phyloP scores from a whole-genome alignment of 2,797 vertebrate genomes.

The Malacoraja senta region DNA sequence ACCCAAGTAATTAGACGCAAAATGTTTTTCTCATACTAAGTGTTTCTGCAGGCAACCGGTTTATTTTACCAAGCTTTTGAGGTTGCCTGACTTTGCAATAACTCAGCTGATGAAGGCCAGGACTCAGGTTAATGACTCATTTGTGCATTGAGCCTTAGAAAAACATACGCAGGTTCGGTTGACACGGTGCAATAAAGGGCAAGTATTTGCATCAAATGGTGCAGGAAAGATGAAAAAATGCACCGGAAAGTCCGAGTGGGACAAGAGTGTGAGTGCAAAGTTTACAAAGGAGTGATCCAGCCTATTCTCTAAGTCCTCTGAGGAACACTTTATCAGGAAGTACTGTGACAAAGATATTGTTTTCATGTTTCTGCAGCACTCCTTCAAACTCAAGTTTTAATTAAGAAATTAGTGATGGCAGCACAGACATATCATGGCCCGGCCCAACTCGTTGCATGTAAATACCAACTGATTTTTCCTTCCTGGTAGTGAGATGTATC shows the following conservation, averaged over 20 bases:
- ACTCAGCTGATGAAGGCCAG: constrained; percentile 37
- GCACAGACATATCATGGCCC: constrained; percentile 41
- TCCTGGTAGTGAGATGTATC: constrained; percentile 45
- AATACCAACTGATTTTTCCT: constrained; percentile 48
- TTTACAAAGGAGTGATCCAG: background rate
- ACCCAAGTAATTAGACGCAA: constrained; percentile 13
- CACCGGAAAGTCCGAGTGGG: background rate
- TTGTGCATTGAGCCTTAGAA: constrained; percentile 33
- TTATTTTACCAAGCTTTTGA: constrained; percentile 47
- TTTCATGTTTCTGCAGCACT: constrained; percentile 43
- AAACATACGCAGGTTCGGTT: constrained; percentile 33
- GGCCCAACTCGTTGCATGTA: constrained; percentile 47
- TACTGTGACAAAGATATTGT: constrained; percentile 45
- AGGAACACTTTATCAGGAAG: constrained; percentile 1
- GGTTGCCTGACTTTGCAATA: constrained; percentile 44
- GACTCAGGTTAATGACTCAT: constrained; percentile 46
- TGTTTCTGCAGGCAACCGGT: constrained; percentile 24
- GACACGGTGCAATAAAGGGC: constrained; percentile 1
- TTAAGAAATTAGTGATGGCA: constrained; percentile 43
- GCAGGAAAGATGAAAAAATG: background rate
- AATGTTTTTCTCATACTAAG: constrained; percentile 40
- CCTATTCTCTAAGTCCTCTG: background rate
- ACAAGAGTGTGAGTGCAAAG: background rate
- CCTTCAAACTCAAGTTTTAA: constrained; percentile 38
- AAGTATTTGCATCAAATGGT: constrained; percentile 10